phyloP scores from a whole-genome alignment of 2,113 vertebrate species.

The Hippocampus barbouri region DNA sequence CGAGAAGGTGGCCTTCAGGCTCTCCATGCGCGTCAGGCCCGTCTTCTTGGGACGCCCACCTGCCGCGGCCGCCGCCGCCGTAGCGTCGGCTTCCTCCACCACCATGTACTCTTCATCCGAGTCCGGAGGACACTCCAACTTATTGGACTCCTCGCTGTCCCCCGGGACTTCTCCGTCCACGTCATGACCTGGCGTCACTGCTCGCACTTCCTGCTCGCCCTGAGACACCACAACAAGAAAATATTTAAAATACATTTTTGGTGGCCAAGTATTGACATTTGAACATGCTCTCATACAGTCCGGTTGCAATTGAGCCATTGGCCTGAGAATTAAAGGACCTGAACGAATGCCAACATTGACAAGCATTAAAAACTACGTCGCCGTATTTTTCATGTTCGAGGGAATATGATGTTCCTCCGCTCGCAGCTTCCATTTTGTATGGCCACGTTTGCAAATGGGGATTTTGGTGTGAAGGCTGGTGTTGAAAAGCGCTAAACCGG shows the following conservation, averaged over 20 bases:
- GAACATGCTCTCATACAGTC: too few relatives aligned
- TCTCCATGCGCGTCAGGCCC: slow-evolving; percentile 89
- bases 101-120: slow-evolving; percentile 95
- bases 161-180: slow-evolving; percentile 59
- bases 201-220: slow-evolving; percentile 85
- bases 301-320: too few relatives aligned
- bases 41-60: slow-evolving; percentile 74
- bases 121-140: slow-evolving; percentile 77
- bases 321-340: too few relatives aligned
- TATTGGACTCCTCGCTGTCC: slow-evolving; percentile 70
- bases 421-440: too few relatives aligned
- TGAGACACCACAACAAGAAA: slow-evolving; percentile 48
- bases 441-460: too few relatives aligned
- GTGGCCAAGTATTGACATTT: too few relatives aligned
- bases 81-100: slow-evolving; percentile 79
- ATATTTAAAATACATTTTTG: too few relatives aligned
- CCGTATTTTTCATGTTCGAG: too few relatives aligned
- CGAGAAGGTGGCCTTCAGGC: slow-evolving; percentile 92
- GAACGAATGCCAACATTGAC: too few relatives aligned
- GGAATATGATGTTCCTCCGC: too few relatives aligned
- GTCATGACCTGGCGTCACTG: slow-evolving; percentile 63
- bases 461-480: too few relatives aligned
- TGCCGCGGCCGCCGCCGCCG: slow-evolving; percentile 72
- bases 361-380: too few relatives aligned
- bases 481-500: background rate